phyloP scores from a whole-genome alignment of 2,888 invertebrate genomes.

The Synergus laeviventris region DNA sequence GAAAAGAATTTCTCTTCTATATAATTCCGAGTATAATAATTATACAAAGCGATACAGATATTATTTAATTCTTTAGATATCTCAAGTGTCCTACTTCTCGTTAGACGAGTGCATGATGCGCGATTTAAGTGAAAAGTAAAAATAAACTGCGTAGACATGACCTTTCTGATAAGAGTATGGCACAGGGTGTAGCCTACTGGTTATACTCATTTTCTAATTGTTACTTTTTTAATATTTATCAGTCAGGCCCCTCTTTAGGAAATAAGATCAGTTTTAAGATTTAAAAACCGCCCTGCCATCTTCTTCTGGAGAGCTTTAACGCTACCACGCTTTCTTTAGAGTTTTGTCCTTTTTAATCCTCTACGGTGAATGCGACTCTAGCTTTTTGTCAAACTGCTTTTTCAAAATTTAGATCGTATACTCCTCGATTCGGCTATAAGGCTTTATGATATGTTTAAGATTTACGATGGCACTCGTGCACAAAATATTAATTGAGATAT shows the following conservation, averaged over 20 bases:
- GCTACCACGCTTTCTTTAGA: slow-evolving; percentile 52
- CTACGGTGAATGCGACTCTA: slow-evolving; percentile 61
- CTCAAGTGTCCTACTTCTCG: slow-evolving; percentile 18
- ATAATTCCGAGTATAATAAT: slow-evolving; percentile 60
- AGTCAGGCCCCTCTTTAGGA: slow-evolving; percentile 60
- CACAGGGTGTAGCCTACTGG: slow-evolving; percentile 55
- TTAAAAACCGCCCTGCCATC: slow-evolving; percentile 50
- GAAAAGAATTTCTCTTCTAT: slow-evolving; percentile 63
- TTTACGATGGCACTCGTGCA: slow-evolving; percentile 12
- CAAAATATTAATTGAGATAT: slow-evolving; percentile 29
- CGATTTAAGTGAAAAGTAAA: slow-evolving; percentile 42
- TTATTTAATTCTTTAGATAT: slow-evolving; percentile 39
- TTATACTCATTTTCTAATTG: slow-evolving; percentile 62
- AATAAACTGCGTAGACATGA: slow-evolving; percentile 16
- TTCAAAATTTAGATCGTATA: slow-evolving; percentile 22
- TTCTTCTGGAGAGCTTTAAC: slow-evolving; percentile 47
- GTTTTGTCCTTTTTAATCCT: slow-evolving; percentile 56
- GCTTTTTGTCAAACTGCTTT: slow-evolving; percentile 33
- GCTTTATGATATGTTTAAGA: slow-evolving; percentile 18
- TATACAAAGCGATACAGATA: slow-evolving; percentile 38
- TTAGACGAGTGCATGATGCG: slow-evolving; percentile 30
- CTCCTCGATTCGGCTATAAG: background rate
- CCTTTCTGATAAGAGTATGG: slow-evolving; percentile 43
- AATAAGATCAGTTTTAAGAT: slow-evolving; percentile 59
- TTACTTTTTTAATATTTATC: slow-evolving; percentile 67